Conservation (phyloP, 2,797 vertebrate species). For the Gallirallus australis region DNA sequence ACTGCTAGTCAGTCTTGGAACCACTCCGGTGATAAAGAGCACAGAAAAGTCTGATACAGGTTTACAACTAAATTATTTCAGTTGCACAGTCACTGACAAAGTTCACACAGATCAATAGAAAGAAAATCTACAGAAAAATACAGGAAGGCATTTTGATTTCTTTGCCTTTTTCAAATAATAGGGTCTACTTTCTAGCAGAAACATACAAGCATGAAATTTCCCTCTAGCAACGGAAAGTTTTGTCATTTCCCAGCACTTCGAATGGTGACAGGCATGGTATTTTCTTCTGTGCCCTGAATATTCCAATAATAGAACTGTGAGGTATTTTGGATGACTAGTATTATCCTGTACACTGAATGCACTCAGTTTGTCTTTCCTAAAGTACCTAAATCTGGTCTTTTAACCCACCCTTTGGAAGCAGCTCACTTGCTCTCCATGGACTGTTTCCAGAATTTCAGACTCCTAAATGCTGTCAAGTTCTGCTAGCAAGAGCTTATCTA, state of each 20-base stretch:
- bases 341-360: neutral
- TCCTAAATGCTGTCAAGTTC: neutral
- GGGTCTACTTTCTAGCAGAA: neutral
- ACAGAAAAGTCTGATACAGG: neutral
- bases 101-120: neutral
- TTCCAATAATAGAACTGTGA: neutral
- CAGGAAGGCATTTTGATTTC: neutral
- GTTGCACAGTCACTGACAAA: neutral
- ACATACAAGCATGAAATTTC: neutral
- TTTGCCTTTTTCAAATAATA: neutral
- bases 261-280: neutral
- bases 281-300: neutral
- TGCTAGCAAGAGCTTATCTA: neutral
- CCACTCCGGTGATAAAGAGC: neutral
- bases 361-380: neutral
- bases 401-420: neutral
- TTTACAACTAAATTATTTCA: neutral
- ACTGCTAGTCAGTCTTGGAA: constrained; percentile 2
- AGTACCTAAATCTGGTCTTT: neutral
- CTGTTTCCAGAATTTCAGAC: neutral
- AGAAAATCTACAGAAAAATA: neutral
- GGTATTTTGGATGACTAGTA: neutral
- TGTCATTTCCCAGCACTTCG: neutral
- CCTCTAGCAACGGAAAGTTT: neutral
- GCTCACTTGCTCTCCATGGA: neutral